Evolutionary conservation across 2,888 invertebrate species (phyloP), one percentile per base, ranked within the genome.

Genomic region (Plebejus argus): DNA sequence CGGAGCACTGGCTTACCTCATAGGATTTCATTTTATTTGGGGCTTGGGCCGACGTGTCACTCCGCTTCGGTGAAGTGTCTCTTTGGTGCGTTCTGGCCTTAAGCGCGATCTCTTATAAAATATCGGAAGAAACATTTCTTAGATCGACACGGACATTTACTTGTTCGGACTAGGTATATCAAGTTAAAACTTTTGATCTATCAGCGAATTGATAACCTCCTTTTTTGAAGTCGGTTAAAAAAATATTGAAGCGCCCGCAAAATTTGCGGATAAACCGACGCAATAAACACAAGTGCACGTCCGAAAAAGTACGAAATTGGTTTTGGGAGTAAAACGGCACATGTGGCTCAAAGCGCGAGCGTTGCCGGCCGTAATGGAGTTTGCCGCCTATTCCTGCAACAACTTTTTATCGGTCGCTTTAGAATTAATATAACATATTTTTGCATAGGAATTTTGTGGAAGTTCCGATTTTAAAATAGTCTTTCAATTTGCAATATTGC

Each of bases 221-320:
- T n/a, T n/a, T n/a, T n/a, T n/a, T n/a, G n/a, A n/a, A n/a, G n/a
- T n/a, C 28, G 2, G 28, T 28, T 39, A 7, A 39, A 39, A 39
- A 39, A 39, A 39, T 39, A 39, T 8, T 39, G 28, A 28, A 39
- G 8, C 2, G 1, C 20, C 23, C 23, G 20, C 20, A 61, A 61
- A 20, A 61, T 3, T 61, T 61, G 20, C 61, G 12, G 23, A 61
- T 23, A 61, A 23, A 23, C 23, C 61, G 10, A 61, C 20, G 58
- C 58, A 58, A 58, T 58, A 58, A 56, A 58, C n/a, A 12, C 23
- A 61, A 61, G 61, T 61, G 61, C 61, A 66, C 12, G 20, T 15
- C 18, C 28, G 66, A 66, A 66, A 66, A 33, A 66, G 66, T 66
- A 28, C 18, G 66, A 66, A 66, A 66, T 66, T 66, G 66, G 66